Evolutionary conservation across 1,140 invertebrate species (phyloP).

Genomic region (Rhynchophorus ferrugineus): DNA sequence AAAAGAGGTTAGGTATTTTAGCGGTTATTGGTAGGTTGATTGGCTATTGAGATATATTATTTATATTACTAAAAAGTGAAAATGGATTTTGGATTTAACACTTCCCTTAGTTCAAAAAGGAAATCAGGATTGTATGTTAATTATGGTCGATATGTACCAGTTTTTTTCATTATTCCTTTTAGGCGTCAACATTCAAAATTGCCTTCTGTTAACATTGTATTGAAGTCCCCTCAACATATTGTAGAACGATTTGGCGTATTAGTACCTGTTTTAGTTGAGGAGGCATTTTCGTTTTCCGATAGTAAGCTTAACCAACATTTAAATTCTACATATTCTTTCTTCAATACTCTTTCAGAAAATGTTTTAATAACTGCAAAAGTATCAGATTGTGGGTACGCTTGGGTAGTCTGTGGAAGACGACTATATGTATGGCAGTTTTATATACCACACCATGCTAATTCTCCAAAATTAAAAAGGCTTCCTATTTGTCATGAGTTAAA

Average conservation of each 20-base stretch:
- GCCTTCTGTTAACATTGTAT: slow-evolving; percentile 60
- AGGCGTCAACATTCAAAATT: slow-evolving; percentile 51
- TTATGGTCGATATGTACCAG: no score
- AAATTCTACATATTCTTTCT: slow-evolving; percentile 15
- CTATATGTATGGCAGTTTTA: slow-evolving; percentile 84
- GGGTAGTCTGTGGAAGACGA: slow-evolving; percentile 79
- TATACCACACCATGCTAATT: slow-evolving; percentile 36
- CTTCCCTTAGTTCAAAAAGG: no score
- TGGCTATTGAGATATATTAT: no score
- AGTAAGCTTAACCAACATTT: slow-evolving; percentile 45
- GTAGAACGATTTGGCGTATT: slow-evolving; percentile 70
- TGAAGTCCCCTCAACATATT: slow-evolving; percentile 56
- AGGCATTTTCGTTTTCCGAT: slow-evolving; percentile 75
- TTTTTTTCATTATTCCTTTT: slow-evolving; percentile 32
- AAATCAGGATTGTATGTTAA: no score
- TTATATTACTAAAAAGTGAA: no score
- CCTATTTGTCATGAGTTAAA: slow-evolving; percentile 68
- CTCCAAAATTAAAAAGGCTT: slow-evolving; percentile 38
- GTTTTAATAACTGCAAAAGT: slow-evolving; percentile 47
- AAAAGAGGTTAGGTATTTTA: no score
- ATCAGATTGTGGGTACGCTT: slow-evolving; percentile 51
- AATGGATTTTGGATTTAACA: no score
- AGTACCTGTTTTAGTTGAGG: slow-evolving; percentile 78
- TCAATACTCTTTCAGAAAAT: slow-evolving; percentile 40
- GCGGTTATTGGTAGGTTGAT: no score